phyloP scores from a whole-genome alignment of 2,797 vertebrate genomes.

The Lycodopsis pacificus region DNA sequence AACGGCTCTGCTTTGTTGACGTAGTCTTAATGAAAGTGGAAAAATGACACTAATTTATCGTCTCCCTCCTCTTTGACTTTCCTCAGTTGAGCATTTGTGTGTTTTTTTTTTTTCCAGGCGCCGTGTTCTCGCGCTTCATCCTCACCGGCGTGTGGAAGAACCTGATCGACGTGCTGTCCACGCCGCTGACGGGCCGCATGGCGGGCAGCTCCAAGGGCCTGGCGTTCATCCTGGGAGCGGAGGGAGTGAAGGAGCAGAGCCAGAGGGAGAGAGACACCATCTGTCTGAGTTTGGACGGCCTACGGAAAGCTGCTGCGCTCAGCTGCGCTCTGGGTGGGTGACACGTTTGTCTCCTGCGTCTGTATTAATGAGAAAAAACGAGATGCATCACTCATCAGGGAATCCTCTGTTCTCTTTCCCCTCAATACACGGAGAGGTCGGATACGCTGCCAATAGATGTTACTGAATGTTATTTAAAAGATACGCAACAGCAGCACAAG shows the following conservation, averaged over 20 bases:
- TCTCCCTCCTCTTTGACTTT: background rate
- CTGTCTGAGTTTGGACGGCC: constrained; percentile 94
- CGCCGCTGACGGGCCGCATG: constrained; percentile 94
- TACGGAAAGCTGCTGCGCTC: constrained; percentile 93
- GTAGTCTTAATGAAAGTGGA: background rate
- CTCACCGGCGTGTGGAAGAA: constrained; percentile 97
- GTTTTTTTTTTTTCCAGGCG: constrained; percentile 79
- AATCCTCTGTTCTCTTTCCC: background rate
- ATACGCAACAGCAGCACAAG: background rate
- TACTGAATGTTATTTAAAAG: background rate
- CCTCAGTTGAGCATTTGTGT: background rate
- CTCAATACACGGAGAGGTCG: background rate
- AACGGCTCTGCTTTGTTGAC: background rate
- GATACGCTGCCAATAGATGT: background rate
- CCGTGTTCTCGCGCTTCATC: constrained; percentile 93
- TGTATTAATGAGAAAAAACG: background rate
- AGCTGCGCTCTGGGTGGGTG: constrained; percentile 93
- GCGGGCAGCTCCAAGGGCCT: constrained; percentile 93
- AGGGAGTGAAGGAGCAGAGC: constrained; percentile 94
- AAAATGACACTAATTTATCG: background rate
- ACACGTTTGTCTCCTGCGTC: background rate
- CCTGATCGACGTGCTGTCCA: constrained; percentile 94
- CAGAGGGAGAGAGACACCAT: constrained; percentile 95
- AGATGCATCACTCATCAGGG: background rate
- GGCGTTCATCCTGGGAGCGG: constrained; percentile 93